phyloP scores from a whole-genome alignment of 2,113 vertebrate species.

The Isichthys henryi region DNA sequence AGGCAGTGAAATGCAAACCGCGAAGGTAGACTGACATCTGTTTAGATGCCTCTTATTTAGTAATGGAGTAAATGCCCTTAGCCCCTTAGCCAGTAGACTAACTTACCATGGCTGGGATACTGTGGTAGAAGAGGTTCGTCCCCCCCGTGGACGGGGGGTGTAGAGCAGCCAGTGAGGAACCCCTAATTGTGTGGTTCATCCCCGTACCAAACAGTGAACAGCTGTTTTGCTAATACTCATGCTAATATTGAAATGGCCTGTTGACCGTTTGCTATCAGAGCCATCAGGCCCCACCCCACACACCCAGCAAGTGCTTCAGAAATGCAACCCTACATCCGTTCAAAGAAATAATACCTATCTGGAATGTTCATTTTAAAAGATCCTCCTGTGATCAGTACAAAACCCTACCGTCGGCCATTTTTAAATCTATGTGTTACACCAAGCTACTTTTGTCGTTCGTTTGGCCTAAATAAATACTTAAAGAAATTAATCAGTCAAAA shows the following conservation, averaged over 20 bases:
- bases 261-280: slow-evolving; percentile 21
- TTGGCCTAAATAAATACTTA: slow-evolving; percentile 57
- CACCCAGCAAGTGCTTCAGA: slow-evolving; percentile 64
- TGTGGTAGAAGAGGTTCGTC: background rate
- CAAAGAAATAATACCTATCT: slow-evolving; percentile 51
- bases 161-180: background rate
- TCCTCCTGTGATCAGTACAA: slow-evolving; percentile 38
- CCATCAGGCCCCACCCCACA: slow-evolving; percentile 33
- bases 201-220: background rate
- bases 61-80: background rate
- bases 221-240: background rate
- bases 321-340: slow-evolving; percentile 62
- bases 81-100: background rate
- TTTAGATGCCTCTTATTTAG: slow-evolving; percentile 26
- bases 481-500: slow-evolving; percentile 40
- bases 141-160: background rate
- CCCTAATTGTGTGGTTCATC: background rate
- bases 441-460: slow-evolving; percentile 36
- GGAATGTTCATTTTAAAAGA: slow-evolving; percentile 41
- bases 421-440: slow-evolving; percentile 38
- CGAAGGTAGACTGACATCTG: slow-evolving; percentile 35
- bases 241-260: background rate
- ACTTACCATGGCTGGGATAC: background rate
- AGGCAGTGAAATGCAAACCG: slow-evolving; percentile 54
- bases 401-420: slow-evolving; percentile 46